Evolutionary conservation across 2,797 vertebrate genomes (phyloP).

Genomic region (Characodon lateralis): DNA sequence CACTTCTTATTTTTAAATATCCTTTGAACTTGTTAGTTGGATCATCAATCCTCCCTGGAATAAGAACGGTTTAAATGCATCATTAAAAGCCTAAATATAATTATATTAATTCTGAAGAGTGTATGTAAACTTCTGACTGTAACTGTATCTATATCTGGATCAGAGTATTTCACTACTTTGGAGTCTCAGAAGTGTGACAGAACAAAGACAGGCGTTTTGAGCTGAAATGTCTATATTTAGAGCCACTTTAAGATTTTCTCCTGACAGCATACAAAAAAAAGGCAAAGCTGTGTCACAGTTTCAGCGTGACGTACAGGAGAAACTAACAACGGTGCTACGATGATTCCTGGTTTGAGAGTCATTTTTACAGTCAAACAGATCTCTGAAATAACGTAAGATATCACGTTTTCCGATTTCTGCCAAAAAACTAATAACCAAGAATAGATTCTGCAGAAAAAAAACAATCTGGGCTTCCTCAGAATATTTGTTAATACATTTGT

Average conservation of each 20-base stretch:
- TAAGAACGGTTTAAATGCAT: background rate
- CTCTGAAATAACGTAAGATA: background rate
- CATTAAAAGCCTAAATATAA: background rate
- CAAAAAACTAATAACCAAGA: slow-evolving; percentile 22
- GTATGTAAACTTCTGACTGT: background rate
- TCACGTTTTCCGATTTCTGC: background rate
- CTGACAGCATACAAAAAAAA: slow-evolving; percentile 29
- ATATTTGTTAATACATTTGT: slow-evolving; percentile 23
- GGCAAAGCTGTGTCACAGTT: slow-evolving; percentile 15
- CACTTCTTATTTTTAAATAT: background rate
- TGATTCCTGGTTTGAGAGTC: slow-evolving; percentile 5
- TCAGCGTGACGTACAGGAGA: slow-evolving; percentile 9
- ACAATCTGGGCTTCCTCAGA: slow-evolving; percentile 17
- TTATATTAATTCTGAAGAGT: background rate
- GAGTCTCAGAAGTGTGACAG: slow-evolving; percentile 30
- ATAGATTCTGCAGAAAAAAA: slow-evolving; percentile 8
- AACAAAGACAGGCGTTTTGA: slow-evolving; percentile 56
- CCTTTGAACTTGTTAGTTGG: background rate
- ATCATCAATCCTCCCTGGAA: background rate
- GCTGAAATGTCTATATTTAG: slow-evolving; percentile 66
- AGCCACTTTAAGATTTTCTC: slow-evolving; percentile 48
- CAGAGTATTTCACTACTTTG: slow-evolving; percentile 52
- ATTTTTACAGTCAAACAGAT: background rate
- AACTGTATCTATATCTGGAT: slow-evolving; percentile 61
- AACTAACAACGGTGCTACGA: background rate